phyloP scores from a whole-genome alignment of 2,113 vertebrate species.

The Manacus vitellinus region DNA sequence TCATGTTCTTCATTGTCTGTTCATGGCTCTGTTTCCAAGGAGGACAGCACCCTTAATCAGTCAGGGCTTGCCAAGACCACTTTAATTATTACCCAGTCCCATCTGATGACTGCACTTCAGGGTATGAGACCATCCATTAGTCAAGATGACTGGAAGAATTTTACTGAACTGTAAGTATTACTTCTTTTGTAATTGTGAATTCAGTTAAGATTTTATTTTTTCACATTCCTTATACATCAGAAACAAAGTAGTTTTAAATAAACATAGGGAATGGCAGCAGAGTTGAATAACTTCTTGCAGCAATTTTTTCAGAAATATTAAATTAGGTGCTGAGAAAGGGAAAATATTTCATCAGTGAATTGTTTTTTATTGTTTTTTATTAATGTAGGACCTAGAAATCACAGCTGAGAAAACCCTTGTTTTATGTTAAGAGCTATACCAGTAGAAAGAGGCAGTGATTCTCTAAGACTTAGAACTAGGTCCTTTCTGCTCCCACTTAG shows the following conservation, averaged over 20 bases:
- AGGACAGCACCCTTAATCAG: conserved; percentile 68
- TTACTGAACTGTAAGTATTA: conserved; percentile 86
- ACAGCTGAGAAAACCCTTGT: not conserved
- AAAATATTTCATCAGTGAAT: not conserved
- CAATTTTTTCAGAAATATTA: not conserved
- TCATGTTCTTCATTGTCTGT: not conserved
- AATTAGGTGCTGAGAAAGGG: not conserved
- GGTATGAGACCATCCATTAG: conserved; percentile 85
- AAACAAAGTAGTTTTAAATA: not conserved
- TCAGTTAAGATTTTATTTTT: not conserved
- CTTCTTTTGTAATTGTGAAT: not conserved
- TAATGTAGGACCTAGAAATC: not conserved
- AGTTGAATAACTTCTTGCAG: not conserved
- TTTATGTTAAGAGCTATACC: not conserved
- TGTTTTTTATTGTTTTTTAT: not conserved
- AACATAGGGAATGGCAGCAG: not conserved
- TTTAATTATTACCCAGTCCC: conserved; percentile 77
- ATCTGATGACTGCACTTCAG: conserved; percentile 82
- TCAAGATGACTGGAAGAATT: conserved; percentile 87
- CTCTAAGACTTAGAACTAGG: not conserved
- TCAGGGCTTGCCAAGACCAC: conserved; percentile 70
- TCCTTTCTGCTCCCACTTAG: not conserved
- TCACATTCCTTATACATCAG: not conserved
- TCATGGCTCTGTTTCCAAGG: conserved; percentile 67
- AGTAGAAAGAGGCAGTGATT: not conserved